Evolutionary conservation across 2,888 invertebrate species (phyloP).

Genomic region (Carcina quercana): DNA sequence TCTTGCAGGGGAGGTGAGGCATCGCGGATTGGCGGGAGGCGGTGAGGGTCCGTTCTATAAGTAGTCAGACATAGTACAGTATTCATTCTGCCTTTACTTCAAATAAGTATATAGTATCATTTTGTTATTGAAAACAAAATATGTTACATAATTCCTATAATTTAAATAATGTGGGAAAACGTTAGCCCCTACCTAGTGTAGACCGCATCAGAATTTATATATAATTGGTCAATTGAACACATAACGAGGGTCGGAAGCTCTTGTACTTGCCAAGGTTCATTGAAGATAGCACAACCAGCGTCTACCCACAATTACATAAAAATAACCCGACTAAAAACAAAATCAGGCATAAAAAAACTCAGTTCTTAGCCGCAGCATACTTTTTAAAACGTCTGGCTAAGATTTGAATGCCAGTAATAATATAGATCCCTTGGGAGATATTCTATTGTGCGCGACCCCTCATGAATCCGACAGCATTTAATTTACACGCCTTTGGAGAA

Average conservation of each 20-base stretch:
- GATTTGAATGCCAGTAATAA: constrained; percentile 4
- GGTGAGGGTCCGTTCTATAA: too few species aligned
- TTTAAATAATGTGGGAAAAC: background rate
- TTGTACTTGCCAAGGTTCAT: constrained; percentile 17
- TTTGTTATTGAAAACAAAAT: too few species aligned
- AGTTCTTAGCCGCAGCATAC: background rate
- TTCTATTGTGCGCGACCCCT: constrained; percentile 21
- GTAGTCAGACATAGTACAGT: too few species aligned
- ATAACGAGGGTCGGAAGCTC: constrained; percentile 15
- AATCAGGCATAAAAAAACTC: background rate
- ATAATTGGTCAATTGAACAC: constrained; percentile 15
- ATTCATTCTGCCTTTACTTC: too few species aligned
- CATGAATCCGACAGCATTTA: constrained; percentile 7
- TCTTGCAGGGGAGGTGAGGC: too few species aligned
- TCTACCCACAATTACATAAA: background rate
- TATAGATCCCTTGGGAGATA: constrained; percentile 19
- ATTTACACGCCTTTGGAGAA: constrained; percentile 5
- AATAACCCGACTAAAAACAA: background rate
- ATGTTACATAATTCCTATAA: too few species aligned
- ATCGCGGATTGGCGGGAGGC: too few species aligned
- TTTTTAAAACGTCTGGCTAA: constrained; percentile 5
- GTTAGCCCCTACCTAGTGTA: background rate
- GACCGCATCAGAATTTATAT: constrained; percentile 4
- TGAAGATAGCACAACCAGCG: constrained; percentile 12
- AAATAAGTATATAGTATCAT: too few species aligned